Base-by-base conservation (phyloP, 2,113 vertebrate species). In the Tapirus terrestris region DNA sequence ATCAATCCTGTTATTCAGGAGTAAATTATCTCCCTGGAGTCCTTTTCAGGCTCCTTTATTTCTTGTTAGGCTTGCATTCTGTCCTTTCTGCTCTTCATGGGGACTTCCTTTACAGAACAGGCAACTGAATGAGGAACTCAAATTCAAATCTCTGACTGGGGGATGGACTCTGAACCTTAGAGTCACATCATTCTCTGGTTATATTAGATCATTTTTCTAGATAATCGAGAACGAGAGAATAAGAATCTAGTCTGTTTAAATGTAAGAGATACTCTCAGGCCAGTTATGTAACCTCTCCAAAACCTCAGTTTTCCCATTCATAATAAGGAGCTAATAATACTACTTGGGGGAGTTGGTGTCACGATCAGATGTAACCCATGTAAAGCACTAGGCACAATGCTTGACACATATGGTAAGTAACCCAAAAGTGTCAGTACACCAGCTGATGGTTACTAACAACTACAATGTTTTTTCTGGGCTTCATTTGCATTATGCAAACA, bases 11-110 rank as follows among this genome's bases (percentile, higher is more conserved):
- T 87, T 92, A 95, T 85, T 94, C 72, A 81, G 48, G 58, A 27
- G 29, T 73, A 84, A 70, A 48, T 89, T 58, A 88, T 91, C 65
- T 96, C 72, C 73, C 72, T 45, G 48, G 73, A 84, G 73, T 82
- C 70, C 85, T 87, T 95, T 95, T 27, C 73, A 86, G 56, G 68
- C 36, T 96, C 79, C 31, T 95, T 94, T 86, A 94, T 84, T 94
- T 97, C 90, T 96, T 91, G 21, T 58, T 96, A 95, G 92, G 85
- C 33, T 98, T 94, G 56, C 43, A 17, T 91, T 94, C 53, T 91
- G 33, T 75, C 70, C 80, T 73, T 43, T 92, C 84, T 67, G 63
- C 73, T 81, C 75, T 25, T 88, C 48, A 8, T 12, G 31, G 65
- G 75, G 56, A 76, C 48, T 94, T 86, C 84, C 61, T 82, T 36